Evolutionary conservation across 1,140 invertebrate species (phyloP).

Genomic region (Papilio machaon): DNA sequence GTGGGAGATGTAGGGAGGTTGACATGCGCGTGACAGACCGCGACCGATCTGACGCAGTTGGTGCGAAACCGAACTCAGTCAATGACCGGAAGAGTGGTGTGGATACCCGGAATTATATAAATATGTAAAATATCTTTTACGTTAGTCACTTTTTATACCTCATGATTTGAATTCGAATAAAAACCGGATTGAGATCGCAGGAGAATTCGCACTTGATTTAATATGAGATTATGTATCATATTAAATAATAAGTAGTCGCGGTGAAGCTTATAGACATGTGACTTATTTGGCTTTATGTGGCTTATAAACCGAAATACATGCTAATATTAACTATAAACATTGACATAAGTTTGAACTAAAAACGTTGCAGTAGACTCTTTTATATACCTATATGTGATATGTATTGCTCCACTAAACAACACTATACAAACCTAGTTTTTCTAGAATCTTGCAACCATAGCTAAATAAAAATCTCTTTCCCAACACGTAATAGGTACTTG

Average conservation of each 20-base stretch:
- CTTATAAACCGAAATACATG: not conserved
- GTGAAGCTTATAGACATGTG: not conserved
- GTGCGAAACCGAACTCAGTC: slow-evolving; percentile 31
- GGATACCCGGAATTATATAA: slow-evolving; percentile 5
- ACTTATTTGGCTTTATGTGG: not conserved
- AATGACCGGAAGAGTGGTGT: slow-evolving; percentile 20
- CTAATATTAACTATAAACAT: not conserved
- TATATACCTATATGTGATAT: not conserved
- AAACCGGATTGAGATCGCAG: not conserved
- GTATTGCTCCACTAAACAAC: not conserved
- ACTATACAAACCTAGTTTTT: not conserved
- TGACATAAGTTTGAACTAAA: not conserved
- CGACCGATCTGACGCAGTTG: slow-evolving; percentile 24
- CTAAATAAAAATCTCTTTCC: slow-evolving; percentile 3
- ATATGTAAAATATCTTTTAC: not conserved
- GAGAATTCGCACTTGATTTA: not conserved
- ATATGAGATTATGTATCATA: not conserved
- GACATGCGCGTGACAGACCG: slow-evolving; percentile 16
- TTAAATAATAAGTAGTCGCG: not conserved
- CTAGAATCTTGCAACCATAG: not conserved
- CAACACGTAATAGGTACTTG: slow-evolving; percentile 2
- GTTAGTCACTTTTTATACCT: slow-evolving; percentile 1
- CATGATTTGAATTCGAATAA: not conserved
- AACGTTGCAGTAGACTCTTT: not conserved
- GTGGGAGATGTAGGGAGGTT: slow-evolving; percentile 32